A percentile compares a stretch with the other conserved stretches of the same genome.
These are phyloP conservation scores for Limnodromus scolopaceus DNA, from an alignment of 2,797 vertebrate species.

Conservation along the genomic window DNA sequence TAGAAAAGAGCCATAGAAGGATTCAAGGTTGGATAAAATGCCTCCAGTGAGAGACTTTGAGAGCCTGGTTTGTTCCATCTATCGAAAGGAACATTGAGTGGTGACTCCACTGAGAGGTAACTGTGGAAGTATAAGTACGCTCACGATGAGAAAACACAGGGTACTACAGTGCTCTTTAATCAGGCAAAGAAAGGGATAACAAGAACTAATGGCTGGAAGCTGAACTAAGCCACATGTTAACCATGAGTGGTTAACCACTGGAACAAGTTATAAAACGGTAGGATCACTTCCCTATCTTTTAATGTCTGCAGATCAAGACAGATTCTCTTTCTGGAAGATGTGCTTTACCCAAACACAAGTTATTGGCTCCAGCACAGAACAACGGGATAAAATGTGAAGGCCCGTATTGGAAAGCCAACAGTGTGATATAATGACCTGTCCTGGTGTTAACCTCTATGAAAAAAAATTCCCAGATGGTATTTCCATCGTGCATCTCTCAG, in stretches of 20 bases:
- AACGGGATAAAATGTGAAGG: background rate
- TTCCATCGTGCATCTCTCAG: background rate
- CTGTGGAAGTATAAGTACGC: background rate
- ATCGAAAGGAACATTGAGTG: background rate
- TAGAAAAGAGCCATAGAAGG: background rate
- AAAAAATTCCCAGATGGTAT: background rate
- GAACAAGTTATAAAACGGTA: conserved; percentile 52
- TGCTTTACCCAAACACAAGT: background rate
- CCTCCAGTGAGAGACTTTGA: background rate
- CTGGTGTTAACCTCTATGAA: background rate
- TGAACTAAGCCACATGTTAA: conserved; percentile 56
- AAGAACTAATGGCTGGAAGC: conserved; percentile 33
- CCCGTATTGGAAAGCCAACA: background rate
- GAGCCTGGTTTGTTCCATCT: background rate
- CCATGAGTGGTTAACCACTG: conserved; percentile 54
- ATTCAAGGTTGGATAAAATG: background rate
- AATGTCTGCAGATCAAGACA: conserved; percentile 10
- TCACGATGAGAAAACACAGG: background rate
- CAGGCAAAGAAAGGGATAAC: conserved; percentile 20
- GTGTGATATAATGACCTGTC: background rate
- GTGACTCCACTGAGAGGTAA: background rate
- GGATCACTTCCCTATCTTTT: conserved; percentile 48
- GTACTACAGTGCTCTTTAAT: conserved; percentile 27
- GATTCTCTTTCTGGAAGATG: conserved; percentile 6
- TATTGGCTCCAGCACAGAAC: background rate